Evolutionary conservation across 2,113 vertebrate genomes (phyloP), one percentile per base, ranked within the genome.

Genomic region (Ancistrus triradiatus): DNA sequence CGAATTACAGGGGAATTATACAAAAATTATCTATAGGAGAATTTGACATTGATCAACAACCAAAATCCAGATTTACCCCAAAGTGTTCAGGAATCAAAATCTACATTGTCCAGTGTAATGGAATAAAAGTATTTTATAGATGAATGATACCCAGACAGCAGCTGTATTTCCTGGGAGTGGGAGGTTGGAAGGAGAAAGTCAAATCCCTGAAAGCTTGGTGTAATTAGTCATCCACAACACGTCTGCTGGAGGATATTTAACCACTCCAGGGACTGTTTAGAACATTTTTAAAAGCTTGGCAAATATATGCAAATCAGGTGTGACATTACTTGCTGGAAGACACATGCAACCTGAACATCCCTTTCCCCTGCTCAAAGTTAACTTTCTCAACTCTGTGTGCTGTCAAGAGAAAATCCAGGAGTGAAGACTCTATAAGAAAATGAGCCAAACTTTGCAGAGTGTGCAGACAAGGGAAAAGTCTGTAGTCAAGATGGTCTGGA

Each of bases 191-290:
- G 42, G 49, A 64, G 46, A 63, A 68, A 63, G 47, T 53, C 42
- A 59, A 59, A 38, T 44, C 52, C 63, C 25, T 28, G 56, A 25
- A 67, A 13, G 40, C 14, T 24, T 31, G 62, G 28, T 24, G 46
- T 68, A 59, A 75, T 72, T 72, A 72, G 49, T 68, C 69, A 72
- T 72, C 31, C 63, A 24, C 50, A 21, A 47, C 73, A 69, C 37
- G 60, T 25, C 19, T 33, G 57, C 64, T 57, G 53, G 31, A 58
- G 56, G 65, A 72, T 18, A 44, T 69, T 63, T 31, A 53, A 46
- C 60, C 47, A 42, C 70, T 64, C 28, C 38, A 25, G 33, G 50
- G 47, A 27, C 53, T 59, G 40, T 40, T 63, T 47, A 42, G 49
- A 42, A 66, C 18, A 15, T 57, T 51, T 66, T 22, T 59, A 46